These are phyloP conservation scores for Augochlorella aurata DNA, from an alignment of 2,888 invertebrate genomes.

Conservation along the genomic window DNA sequence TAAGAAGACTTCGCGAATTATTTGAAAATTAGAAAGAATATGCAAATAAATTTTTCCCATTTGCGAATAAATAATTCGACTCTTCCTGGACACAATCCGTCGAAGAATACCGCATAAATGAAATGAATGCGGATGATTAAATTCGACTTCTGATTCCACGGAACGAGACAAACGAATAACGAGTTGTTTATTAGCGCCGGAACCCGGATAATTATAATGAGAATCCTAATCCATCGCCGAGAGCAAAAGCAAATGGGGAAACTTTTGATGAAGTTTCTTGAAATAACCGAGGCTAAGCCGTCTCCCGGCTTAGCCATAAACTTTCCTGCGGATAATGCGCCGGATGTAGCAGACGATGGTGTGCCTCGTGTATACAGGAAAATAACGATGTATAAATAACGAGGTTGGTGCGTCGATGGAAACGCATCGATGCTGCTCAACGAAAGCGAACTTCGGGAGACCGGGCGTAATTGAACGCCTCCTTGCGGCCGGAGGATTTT, in stretches of 20 bases:
- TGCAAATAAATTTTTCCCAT: too few species aligned
- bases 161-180: constrained; percentile 19
- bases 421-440: constrained; percentile 11
- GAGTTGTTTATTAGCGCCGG: constrained; percentile 38
- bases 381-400: constrained; percentile 37
- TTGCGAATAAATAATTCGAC: too few species aligned
- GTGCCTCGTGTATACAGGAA: not conserved
- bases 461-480: not conserved
- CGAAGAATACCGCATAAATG: too few species aligned
- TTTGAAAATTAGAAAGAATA: too few species aligned
- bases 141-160: not conserved
- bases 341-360: constrained; percentile 11
- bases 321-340: constrained; percentile 43
- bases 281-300: constrained; percentile 55
- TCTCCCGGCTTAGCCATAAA: constrained; percentile 38
- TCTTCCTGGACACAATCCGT: too few species aligned
- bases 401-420: constrained; percentile 9
- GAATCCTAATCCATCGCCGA: constrained; percentile 49
- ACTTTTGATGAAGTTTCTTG: constrained; percentile 59
- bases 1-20: too few species aligned
- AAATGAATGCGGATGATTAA: too few species aligned
- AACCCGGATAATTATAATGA: constrained; percentile 49
- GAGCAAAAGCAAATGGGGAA: constrained; percentile 41
- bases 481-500: not conserved
- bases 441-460: constrained; percentile 11